phyloP scores from a whole-genome alignment of 2,113 vertebrate species.

The Pangasianodon hypophthalmus region DNA sequence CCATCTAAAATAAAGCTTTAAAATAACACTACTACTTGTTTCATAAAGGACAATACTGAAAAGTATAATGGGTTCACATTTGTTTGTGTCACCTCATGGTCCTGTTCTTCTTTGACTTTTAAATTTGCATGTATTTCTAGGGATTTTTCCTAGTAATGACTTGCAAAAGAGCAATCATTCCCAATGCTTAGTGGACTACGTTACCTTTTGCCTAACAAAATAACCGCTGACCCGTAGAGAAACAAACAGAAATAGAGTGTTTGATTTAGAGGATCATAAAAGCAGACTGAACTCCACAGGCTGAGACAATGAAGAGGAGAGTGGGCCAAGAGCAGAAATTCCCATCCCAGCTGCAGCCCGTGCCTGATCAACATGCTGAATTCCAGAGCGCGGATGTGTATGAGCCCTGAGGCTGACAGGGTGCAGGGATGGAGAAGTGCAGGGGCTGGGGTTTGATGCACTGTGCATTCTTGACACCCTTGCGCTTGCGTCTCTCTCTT shows the following conservation, averaged over 20 bases:
- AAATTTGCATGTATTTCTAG: not conserved
- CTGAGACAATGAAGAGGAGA: slow-evolving; percentile 74
- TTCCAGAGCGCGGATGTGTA: slow-evolving; percentile 74
- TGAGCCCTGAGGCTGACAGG: slow-evolving; percentile 74
- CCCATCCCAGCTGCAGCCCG: slow-evolving; percentile 78
- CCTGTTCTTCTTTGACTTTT: not conserved
- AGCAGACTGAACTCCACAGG: slow-evolving; percentile 75
- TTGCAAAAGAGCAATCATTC: slow-evolving; percentile 28
- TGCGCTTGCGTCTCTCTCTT: slow-evolving; percentile 64
- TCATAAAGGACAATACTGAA: not conserved
- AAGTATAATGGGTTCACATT: not conserved
- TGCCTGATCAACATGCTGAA: slow-evolving; percentile 76
- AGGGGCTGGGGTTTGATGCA: slow-evolving; percentile 62
- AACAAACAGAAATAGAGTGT: slow-evolving; percentile 64
- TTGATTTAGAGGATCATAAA: slow-evolving; percentile 77
- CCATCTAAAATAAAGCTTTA: not conserved
- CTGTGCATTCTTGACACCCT: slow-evolving; percentile 72
- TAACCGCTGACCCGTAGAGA: slow-evolving; percentile 62
- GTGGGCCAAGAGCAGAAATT: slow-evolving; percentile 77
- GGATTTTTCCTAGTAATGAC: not conserved
- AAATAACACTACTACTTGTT: not conserved
- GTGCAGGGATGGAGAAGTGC: slow-evolving; percentile 68
- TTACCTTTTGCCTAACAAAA: slow-evolving; percentile 22
- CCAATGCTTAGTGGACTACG: not conserved
- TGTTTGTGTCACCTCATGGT: slow-evolving; percentile 7